Conservation (phyloP, 1,140 invertebrate species). For the Heliconius hermathena region DNA sequence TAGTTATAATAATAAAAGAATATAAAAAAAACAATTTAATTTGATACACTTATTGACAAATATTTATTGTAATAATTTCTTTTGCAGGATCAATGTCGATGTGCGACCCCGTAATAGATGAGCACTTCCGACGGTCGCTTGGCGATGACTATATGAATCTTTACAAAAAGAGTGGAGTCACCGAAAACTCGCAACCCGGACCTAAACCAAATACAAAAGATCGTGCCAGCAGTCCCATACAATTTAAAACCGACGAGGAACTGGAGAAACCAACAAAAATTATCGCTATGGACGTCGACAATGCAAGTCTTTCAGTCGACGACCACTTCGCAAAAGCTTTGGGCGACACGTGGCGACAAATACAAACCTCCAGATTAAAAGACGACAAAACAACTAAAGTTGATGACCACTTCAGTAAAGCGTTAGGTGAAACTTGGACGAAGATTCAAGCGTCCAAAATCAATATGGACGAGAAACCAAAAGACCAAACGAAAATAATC, state of each 20-base stretch:
- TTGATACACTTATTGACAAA: background rate
- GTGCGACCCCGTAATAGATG: constrained; percentile 96
- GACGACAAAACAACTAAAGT: constrained; percentile 81
- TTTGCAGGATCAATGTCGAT: constrained; percentile 84
- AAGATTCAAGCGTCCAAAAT: constrained; percentile 85
- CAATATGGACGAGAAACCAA: constrained; percentile 58
- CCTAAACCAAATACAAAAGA: constrained; percentile 79
- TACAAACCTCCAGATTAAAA: constrained; percentile 85
- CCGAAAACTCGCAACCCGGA: constrained; percentile 64
- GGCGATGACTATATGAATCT: constrained; percentile 93
- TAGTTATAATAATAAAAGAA: background rate
- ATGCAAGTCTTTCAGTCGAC: constrained; percentile 87
- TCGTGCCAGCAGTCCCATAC: constrained; percentile 76
- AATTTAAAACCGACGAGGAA: constrained; percentile 66
- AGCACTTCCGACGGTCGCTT: constrained; percentile 96
- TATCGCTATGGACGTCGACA: constrained; percentile 80
- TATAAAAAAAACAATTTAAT: background rate
- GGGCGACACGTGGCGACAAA: constrained; percentile 95
- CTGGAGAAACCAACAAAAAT: constrained; percentile 65
- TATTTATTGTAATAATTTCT: constrained; percentile 17
- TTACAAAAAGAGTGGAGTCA: constrained; percentile 83
- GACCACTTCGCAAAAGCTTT: constrained; percentile 98
- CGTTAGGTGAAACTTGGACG: constrained; percentile 96
- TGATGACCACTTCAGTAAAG: constrained; percentile 98
- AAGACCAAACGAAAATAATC: constrained; percentile 74